These are phyloP conservation scores for Apodemia hepburni DNA, from an alignment of 2,888 invertebrate genomes.

Conservation along the genomic window DNA sequence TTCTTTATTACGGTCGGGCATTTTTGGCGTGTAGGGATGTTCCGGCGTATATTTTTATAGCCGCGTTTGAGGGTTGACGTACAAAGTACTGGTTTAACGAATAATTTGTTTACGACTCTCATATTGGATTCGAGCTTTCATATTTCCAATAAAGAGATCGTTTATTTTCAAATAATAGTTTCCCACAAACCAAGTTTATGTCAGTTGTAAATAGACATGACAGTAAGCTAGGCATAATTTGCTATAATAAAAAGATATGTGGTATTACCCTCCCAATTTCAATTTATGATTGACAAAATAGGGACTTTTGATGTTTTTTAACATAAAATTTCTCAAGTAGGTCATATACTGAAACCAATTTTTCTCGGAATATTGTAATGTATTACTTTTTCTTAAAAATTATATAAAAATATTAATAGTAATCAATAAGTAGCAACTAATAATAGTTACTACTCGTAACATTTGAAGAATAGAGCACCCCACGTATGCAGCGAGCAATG, in stretches of 20 bases:
- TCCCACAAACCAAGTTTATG: conserved; percentile 13
- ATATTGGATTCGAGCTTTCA: conserved; percentile 58
- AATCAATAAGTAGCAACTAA: too few relatives aligned
- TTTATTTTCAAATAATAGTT: conserved; percentile 44
- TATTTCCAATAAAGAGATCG: conserved; percentile 40
- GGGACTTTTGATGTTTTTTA: neutral
- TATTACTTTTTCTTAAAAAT: too few relatives aligned
- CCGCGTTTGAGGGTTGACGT: conserved; percentile 50
- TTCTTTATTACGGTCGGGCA: conserved; percentile 74
- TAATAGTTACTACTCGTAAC: too few relatives aligned
- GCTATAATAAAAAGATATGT: conserved; percentile 5
- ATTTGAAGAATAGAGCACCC: too few relatives aligned
- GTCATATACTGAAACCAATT: too few relatives aligned
- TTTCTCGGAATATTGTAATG: too few relatives aligned
- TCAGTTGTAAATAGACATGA: conserved; percentile 11
- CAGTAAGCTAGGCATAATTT: conserved; percentile 8
- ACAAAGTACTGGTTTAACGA: conserved; percentile 52
- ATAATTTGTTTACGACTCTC: conserved; percentile 72
- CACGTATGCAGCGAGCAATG: too few relatives aligned
- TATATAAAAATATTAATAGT: too few relatives aligned
- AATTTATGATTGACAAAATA: neutral
- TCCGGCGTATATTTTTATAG: conserved; percentile 49
- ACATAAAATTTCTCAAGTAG: conserved; percentile 16
- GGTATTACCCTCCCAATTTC: conserved; percentile 1
- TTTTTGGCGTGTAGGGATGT: conserved; percentile 49